A percentile compares a stretch with the other conserved stretches of the same genome.
Conservation (phyloP, 2,797 vertebrate genomes). For the Halcyon smyrnensis region DNA sequence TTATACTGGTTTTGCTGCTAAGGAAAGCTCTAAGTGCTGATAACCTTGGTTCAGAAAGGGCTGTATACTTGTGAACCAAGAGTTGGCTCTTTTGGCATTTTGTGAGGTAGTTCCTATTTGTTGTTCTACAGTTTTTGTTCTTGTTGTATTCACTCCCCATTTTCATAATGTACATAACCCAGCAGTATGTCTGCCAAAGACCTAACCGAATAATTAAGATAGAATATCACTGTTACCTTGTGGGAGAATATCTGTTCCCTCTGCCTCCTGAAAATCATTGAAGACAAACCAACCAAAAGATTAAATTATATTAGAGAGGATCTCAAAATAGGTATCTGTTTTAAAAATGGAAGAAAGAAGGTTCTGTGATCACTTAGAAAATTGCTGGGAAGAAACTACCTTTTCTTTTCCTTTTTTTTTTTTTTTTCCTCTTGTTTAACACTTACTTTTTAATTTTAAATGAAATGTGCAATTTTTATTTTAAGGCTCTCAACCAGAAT, state of each 20-base stretch:
- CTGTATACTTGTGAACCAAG: not conserved
- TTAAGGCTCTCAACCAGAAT: slow-evolving; percentile 96
- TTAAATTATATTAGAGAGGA: not conserved
- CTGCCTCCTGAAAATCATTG: not conserved
- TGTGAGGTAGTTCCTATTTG: not conserved
- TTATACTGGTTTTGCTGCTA: not conserved
- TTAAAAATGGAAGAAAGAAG: not conserved
- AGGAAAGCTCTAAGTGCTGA: not conserved
- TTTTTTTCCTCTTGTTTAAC: not conserved
- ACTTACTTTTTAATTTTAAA: slow-evolving; percentile 67
- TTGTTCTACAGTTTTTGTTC: not conserved
- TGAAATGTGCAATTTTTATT: slow-evolving; percentile 77
- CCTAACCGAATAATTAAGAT: not conserved
- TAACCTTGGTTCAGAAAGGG: not conserved
- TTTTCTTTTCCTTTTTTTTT: not conserved
- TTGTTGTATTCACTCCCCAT: not conserved
- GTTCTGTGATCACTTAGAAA: not conserved
- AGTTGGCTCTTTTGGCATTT: not conserved
- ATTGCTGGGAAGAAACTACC: not conserved
- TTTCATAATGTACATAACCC: not conserved
- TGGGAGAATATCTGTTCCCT: not conserved
- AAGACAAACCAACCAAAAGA: not conserved
- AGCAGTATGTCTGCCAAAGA: not conserved
- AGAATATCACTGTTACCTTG: not conserved
- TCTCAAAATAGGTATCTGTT: not conserved